Conservation (phyloP, 2,797 vertebrate genomes). For the Pseudotriccus pelzelni region DNA sequence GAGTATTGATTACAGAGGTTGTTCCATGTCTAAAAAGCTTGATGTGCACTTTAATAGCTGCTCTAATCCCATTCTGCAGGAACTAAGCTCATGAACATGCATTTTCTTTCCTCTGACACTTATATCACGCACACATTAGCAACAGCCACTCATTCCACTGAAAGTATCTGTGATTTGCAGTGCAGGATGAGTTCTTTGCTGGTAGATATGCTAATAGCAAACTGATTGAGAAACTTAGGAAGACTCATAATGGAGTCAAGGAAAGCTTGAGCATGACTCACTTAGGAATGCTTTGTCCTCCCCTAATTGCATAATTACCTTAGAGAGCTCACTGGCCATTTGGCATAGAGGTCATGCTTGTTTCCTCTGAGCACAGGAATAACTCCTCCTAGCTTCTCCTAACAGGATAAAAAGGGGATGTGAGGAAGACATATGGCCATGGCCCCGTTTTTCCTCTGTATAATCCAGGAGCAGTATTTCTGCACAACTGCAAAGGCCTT, state of each 20-base stretch:
- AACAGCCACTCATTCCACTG: background rate
- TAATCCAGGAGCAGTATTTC: background rate
- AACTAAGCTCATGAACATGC: background rate
- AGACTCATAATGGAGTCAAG: background rate
- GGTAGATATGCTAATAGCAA: background rate
- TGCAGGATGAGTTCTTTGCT: background rate
- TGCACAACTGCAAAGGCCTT: background rate
- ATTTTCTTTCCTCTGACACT: background rate
- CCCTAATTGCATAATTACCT: constrained; percentile 55
- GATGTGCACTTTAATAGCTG: background rate
- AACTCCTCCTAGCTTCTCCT: background rate
- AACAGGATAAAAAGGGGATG: constrained; percentile 4
- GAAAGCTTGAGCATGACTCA: constrained; percentile 46
- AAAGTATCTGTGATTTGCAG: background rate
- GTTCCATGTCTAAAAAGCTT: background rate
- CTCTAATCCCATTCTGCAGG: background rate
- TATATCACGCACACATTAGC: background rate
- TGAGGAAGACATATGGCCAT: background rate
- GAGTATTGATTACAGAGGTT: background rate
- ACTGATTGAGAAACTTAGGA: background rate
- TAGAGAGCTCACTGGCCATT: constrained; percentile 46
- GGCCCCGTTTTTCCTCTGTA: background rate
- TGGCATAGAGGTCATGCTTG: constrained; percentile 45
- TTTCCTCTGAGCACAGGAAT: constrained; percentile 36
- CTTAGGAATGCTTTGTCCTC: constrained; percentile 64